Percentiles rank a stretch among this genome's conserved stretches.
These are phyloP conservation scores for Bubo blakistoni DNA, from an alignment of 2,113 vertebrate genomes.

Conservation along the genomic window DNA sequence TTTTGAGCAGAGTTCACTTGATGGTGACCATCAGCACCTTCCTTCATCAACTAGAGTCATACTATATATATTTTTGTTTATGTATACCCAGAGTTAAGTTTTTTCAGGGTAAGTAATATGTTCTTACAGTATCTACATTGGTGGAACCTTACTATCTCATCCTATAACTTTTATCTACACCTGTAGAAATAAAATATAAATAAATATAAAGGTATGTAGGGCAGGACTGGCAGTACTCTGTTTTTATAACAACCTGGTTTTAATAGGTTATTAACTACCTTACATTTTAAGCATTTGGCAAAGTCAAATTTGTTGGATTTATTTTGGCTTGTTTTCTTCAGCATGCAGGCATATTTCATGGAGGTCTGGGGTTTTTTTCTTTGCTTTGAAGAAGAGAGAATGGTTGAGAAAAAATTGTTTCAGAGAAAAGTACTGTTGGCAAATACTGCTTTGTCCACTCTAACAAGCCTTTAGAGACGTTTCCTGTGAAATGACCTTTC, in stretches of 20 bases:
- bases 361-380: background rate
- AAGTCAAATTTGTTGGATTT: background rate
- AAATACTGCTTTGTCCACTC: background rate
- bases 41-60: background rate
- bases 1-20: background rate
- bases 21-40: background rate
- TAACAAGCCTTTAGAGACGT: background rate
- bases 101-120: background rate
- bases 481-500: background rate
- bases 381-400: background rate
- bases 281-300: background rate
- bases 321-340: background rate
- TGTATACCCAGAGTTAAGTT: background rate
- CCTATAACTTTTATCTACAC: background rate
- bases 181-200: background rate
- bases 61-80: background rate
- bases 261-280: background rate
- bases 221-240: background rate
- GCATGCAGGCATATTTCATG: background rate
- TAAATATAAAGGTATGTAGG: background rate
- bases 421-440: background rate
- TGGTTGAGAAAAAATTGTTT: background rate
- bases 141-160: background rate
- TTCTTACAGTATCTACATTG: background rate
- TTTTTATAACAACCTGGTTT: background rate